Evolutionary conservation across 2,797 vertebrate species (phyloP).

Genomic region (Oreortyx pictus): DNA sequence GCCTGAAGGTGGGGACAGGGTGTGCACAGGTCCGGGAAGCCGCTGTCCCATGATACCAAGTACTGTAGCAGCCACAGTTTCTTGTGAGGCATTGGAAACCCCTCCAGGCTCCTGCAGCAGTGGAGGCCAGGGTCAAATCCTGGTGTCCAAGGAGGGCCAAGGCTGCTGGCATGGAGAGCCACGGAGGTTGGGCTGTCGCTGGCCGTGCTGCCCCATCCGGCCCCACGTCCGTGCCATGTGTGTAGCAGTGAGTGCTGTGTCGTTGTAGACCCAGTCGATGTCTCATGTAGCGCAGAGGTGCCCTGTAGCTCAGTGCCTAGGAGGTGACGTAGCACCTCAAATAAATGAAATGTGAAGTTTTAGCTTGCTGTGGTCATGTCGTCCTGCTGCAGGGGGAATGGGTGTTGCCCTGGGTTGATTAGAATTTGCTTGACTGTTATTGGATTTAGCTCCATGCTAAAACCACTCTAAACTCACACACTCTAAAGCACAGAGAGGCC

Average conservation of each 20-base stretch:
- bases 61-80: not conserved
- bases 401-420: not conserved
- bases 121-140: not conserved
- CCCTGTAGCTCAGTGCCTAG: constrained; percentile 90
- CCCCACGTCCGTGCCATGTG: constrained; percentile 8
- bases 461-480: not conserved
- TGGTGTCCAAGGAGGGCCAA: not conserved
- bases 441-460: not conserved
- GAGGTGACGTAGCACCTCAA: constrained; percentile 85
- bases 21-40: not conserved
- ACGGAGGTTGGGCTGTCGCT: fast-evolving
- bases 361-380: not conserved
- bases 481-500: fast-evolving
- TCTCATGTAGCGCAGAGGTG: constrained; percentile 72
- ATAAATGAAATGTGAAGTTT: constrained; percentile 66
- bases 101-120: not conserved
- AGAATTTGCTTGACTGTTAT: not conserved
- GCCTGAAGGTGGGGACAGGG: constrained; percentile 57
- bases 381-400: not conserved
- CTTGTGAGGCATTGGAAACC: not conserved
- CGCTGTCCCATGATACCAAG: fast-evolving
- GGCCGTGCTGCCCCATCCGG: not conserved
- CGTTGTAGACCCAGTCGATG: constrained; percentile 63
- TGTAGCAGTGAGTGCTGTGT: constrained; percentile 70
- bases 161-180: fast-evolving